A percentile compares a stretch with the other conserved stretches of the same genome.
phyloP scores from a whole-genome alignment of 2,888 invertebrate species.

The Philonicus albiceps region DNA sequence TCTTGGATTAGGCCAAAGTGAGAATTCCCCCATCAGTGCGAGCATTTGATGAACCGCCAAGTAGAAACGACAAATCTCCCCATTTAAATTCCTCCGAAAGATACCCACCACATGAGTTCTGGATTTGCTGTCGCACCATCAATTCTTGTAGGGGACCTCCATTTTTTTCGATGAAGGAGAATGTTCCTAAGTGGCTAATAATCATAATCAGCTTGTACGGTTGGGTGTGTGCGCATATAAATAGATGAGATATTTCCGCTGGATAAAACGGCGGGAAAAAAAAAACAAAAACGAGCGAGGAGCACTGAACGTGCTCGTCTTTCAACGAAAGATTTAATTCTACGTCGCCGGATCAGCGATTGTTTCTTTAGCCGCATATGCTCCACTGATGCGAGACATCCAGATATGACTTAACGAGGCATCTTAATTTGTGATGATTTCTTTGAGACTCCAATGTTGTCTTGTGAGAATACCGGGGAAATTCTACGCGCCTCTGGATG shows the following conservation, averaged over 20 bases:
- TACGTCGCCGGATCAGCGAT: constrained; percentile 26
- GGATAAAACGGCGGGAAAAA: background rate
- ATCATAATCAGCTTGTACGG: constrained; percentile 34
- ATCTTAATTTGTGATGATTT: constrained; percentile 40
- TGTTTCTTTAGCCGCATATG: constrained; percentile 32
- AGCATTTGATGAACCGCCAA: constrained; percentile 34
- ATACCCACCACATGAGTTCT: background rate
- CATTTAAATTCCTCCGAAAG: constrained; percentile 21
- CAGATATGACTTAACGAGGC: constrained; percentile 38
- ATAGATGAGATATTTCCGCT: constrained; percentile 44
- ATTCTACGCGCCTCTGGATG: background rate
- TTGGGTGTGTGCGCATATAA: constrained; percentile 13
- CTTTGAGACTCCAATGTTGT: background rate
- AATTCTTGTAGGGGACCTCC: constrained; percentile 11
- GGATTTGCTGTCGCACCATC: background rate
- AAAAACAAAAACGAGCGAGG: background rate
- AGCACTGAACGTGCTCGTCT: background rate
- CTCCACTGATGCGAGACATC: constrained; percentile 8
- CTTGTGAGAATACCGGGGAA: background rate
- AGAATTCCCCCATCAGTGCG: constrained; percentile 10
- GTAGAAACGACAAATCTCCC: constrained; percentile 29
- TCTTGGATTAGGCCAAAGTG: constrained; percentile 17
- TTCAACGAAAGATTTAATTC: constrained; percentile 36
- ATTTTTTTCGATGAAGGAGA: background rate
- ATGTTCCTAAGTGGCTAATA: constrained; percentile 37